phyloP scores from a whole-genome alignment of 2,888 invertebrate species.

The Apamea crenata region DNA sequence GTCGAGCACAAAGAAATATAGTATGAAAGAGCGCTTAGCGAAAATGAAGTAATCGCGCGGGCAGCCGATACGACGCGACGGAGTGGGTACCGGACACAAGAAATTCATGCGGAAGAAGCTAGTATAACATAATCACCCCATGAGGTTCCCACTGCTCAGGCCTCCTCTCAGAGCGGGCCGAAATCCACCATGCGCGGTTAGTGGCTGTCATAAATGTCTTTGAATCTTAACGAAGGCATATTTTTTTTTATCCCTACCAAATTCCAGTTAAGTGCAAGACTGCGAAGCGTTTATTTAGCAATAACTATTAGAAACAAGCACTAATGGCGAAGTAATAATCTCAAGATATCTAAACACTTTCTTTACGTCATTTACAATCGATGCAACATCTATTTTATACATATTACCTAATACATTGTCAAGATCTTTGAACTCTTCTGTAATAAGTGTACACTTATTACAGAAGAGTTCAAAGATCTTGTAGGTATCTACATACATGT shows the following conservation, averaged over 20 bases:
- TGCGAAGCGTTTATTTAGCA: constrained; percentile 15
- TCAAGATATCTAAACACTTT: constrained; percentile 48
- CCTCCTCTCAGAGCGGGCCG: not conserved
- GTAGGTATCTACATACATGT: too few relatives aligned
- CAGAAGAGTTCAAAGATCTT: too few relatives aligned
- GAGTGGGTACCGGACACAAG: too few relatives aligned
- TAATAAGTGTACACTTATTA: constrained; percentile 20
- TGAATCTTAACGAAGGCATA: not conserved
- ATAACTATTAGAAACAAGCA: constrained; percentile 26
- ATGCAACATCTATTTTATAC: constrained; percentile 18
- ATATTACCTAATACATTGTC: constrained; percentile 10
- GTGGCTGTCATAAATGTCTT: not conserved
- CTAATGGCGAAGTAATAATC: constrained; percentile 32
- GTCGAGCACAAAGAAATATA: too few relatives aligned
- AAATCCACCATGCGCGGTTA: not conserved
- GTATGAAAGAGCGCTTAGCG: too few relatives aligned
- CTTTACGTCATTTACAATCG: constrained; percentile 22
- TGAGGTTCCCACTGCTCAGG: not conserved
- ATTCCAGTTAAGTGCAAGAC: not conserved
- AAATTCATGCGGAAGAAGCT: too few relatives aligned
- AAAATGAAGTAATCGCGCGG: too few relatives aligned
- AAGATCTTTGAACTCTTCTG: constrained; percentile 40
- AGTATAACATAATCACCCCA: not conserved
- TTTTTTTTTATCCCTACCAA: not conserved
- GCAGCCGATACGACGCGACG: too few relatives aligned